Evolutionary conservation across 1,140 invertebrate species (phyloP).

Genomic region (Lucilia cuprina): DNA sequence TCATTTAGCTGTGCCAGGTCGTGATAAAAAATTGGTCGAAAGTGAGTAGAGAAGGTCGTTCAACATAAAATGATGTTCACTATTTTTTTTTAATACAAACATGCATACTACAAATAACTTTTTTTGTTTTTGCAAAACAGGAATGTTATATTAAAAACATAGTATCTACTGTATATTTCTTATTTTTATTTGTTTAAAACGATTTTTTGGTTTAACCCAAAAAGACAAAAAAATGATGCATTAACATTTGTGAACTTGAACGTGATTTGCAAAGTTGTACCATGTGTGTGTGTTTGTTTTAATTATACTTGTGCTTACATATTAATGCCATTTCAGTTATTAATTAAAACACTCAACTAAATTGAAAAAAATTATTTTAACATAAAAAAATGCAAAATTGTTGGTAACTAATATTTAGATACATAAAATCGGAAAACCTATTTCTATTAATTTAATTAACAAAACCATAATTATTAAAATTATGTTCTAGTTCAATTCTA

Average conservation of each 20-base stretch:
- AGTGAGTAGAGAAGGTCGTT: constrained; percentile 52
- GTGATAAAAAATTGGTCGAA: constrained; percentile 62
- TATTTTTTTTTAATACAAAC: not conserved
- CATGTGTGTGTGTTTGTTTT: too few species aligned
- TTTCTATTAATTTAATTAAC: too few species aligned
- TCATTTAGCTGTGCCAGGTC: constrained; percentile 60
- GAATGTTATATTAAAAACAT: not conserved
- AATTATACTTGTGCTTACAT: too few species aligned
- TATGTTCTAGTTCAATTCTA: too few species aligned
- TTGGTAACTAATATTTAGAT: too few species aligned
- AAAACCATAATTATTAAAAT: too few species aligned
- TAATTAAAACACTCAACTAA: too few species aligned
- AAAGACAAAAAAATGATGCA: not conserved
- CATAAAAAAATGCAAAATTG: too few species aligned
- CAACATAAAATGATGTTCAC: constrained; percentile 16
- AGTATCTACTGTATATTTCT: not conserved
- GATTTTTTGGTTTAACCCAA: not conserved
- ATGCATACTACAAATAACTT: not conserved
- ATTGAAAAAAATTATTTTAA: too few species aligned
- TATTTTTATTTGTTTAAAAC: not conserved
- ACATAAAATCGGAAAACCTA: too few species aligned
- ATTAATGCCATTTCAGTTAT: too few species aligned
- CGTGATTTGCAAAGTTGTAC: not conserved
- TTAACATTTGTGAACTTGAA: not conserved
- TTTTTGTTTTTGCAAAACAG: not conserved